Evolutionary conservation across 2,888 invertebrate genomes (phyloP), one percentile per base, ranked within the genome.

Genomic region (Cyrtodaria siliqua): DNA sequence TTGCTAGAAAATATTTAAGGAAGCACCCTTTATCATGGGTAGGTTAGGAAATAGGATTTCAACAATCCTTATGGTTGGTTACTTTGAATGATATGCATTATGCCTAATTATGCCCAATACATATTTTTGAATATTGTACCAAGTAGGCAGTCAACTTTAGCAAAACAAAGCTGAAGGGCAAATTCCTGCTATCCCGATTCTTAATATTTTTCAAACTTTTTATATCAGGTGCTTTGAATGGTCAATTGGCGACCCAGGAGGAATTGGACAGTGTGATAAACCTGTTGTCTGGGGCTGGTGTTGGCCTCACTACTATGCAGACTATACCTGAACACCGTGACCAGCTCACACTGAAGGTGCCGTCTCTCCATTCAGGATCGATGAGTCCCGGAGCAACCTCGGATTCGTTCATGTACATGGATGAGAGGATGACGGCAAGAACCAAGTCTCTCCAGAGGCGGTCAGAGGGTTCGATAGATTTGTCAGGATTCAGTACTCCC

Each of bases 231-330:
- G 44, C 6, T 44, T 9, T 44, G 16, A 44, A 66, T 52, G 77
- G 79, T 33, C 84, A 84, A n/a, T 71, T 89, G 18, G 90, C 89
- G 4, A 85, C 89, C 8, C 90, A 90, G 61, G 91, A 91, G 77
- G 91, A 90, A 57, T 75, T 91, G 42, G 90, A 91, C 78, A 89
- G 87, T 78, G 90, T 91, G 24, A 91, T 91, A 56, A 90, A 90
- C 75, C 83, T 91, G 6, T 74, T 91, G 62, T 91, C 91, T 12
- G 87, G 88, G 42, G 62, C 68, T 27, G 84, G 84, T 8, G 68
- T 77, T 4, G 64, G 68, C 0, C 59, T 64, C 8, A 63, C 79
- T 29, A 66, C 82, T 20, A 86, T 86, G 84, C 82, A 85, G 44
- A 77, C 84, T 6, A 87, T 87, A 20, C 86, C 84, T n/a, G 86